Conservation (phyloP, 2,113 vertebrate genomes). For the Neofelis nebulosa region DNA sequence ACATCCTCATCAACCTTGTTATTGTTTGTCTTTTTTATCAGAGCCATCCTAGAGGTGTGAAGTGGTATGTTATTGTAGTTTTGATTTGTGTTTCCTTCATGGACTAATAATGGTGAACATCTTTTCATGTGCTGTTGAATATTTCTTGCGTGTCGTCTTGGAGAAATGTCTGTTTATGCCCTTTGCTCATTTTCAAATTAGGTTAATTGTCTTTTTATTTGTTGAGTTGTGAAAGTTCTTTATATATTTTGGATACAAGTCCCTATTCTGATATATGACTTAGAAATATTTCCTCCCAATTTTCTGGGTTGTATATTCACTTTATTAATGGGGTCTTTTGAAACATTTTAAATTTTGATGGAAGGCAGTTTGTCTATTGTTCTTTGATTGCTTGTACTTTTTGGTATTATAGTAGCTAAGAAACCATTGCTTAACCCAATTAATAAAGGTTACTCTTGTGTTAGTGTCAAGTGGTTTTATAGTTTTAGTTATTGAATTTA, state of each 20-base stretch:
- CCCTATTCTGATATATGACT: neutral
- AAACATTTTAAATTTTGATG: neutral
- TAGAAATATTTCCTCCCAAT: neutral
- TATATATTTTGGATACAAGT: neutral
- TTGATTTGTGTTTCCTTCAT: neutral
- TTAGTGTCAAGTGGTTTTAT: neutral
- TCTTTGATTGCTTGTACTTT: neutral
- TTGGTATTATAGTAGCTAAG: neutral
- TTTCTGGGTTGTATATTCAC: neutral
- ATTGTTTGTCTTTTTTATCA: neutral
- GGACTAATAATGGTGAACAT: neutral
- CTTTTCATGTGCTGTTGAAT: neutral
- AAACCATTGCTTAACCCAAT: neutral
- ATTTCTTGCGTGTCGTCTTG: neutral
- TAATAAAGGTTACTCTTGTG: neutral
- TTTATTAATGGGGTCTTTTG: slow-evolving; percentile 13
- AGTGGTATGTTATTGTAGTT: neutral
- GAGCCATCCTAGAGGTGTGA: neutral
- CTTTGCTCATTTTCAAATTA: neutral
- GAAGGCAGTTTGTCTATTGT: neutral
- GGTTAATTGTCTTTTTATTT: neutral
- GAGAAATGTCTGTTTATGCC: neutral
- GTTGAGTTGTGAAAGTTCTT: neutral
- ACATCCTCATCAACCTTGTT: neutral
- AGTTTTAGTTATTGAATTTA: neutral